Conservation (phyloP, 2,113 vertebrate genomes). For the Oncorhynchus tshawytscha region DNA sequence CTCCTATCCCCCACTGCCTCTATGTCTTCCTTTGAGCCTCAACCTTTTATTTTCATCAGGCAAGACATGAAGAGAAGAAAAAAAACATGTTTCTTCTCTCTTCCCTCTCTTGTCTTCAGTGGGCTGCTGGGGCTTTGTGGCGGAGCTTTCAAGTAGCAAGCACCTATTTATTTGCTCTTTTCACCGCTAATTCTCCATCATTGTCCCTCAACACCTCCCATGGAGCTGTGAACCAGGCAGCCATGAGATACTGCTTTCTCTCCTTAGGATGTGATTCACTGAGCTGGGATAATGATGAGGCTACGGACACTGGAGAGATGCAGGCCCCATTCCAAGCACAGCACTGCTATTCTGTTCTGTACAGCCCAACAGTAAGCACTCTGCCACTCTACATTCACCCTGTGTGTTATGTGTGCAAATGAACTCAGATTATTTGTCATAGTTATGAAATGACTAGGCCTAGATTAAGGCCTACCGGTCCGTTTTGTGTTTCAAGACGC, state of each 20-base stretch:
- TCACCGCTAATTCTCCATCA: constrained; percentile 87
- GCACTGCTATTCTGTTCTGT: constrained; percentile 5
- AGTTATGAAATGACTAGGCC: background rate
- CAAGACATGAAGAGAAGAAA: constrained; percentile 35
- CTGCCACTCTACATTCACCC: background rate
- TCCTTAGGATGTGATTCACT: constrained; percentile 82
- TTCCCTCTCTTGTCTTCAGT: constrained; percentile 37
- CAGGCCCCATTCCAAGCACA: constrained; percentile 34
- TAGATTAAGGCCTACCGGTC: too few relatives aligned
- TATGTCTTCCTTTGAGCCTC: constrained; percentile 51
- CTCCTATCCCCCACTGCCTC: constrained; percentile 64
- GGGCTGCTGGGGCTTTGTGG: constrained; percentile 84
- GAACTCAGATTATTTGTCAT: background rate
- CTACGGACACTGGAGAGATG: constrained; percentile 41
- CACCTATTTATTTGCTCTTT: constrained; percentile 98
- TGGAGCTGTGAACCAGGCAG: constrained; percentile 82
- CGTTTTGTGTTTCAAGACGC: too few relatives aligned
- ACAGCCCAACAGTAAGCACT: background rate
- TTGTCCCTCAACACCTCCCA: constrained; percentile 78
- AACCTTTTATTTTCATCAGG: constrained; percentile 93
- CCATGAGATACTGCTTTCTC: constrained; percentile 68
- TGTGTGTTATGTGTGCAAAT: background rate
- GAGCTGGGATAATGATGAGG: constrained; percentile 63
- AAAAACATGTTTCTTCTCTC: constrained; percentile 66
- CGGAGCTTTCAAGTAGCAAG: constrained; percentile 88